Percentiles rank a stretch among this genome's conserved stretches.
Evolutionary conservation across 2,888 invertebrate genomes (phyloP).

Genomic region (Lochmaea crataegi): DNA sequence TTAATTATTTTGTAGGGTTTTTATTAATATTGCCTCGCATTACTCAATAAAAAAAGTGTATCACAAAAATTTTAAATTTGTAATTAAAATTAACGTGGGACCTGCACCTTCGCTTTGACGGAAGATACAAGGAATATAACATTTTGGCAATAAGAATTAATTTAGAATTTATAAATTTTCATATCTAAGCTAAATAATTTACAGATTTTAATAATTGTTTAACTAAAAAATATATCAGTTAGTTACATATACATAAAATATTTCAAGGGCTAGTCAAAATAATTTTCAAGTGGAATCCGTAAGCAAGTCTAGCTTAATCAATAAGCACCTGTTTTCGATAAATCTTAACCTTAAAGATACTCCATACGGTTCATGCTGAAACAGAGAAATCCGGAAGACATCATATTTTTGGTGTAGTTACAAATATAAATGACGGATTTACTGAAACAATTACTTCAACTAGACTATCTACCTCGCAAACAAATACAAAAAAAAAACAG

Average conservation of each 20-base stretch:
- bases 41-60: constrained; percentile 37
- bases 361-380: background rate
- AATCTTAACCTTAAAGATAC: background rate
- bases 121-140: constrained; percentile 20
- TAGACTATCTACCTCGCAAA: constrained; percentile 22
- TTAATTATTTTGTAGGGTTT: constrained; percentile 15
- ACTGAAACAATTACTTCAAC: background rate
- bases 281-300: background rate
- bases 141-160: constrained; percentile 34
- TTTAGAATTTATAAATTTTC: constrained; percentile 27
- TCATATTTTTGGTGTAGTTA: background rate
- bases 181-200: constrained; percentile 38
- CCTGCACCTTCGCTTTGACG: constrained; percentile 4
- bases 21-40: constrained; percentile 39
- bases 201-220: constrained; percentile 33
- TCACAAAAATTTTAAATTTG: constrained; percentile 33
- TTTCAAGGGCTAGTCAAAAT: constrained; percentile 12
- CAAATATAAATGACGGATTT: background rate
- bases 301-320: background rate
- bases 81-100: constrained; percentile 22
- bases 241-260: constrained; percentile 42
- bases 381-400: background rate
- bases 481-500: constrained; percentile 31
- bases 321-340: background rate
- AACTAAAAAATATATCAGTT: constrained; percentile 40